These are phyloP conservation scores for Pholis gunnellus DNA, from an alignment of 2,113 vertebrate species.

Conservation along the genomic window DNA sequence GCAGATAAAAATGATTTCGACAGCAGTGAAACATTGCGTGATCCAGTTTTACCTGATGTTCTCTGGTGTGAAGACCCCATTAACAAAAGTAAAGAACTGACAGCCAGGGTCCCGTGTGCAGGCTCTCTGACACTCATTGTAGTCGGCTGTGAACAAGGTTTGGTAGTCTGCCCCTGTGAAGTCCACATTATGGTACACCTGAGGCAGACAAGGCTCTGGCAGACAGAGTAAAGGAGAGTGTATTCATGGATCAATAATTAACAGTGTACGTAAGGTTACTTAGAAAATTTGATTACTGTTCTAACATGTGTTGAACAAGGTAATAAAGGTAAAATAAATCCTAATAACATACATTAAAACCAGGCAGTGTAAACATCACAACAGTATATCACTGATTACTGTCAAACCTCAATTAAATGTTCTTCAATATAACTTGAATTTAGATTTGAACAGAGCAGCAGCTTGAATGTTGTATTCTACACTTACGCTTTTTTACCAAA, in stretches of 20 bases:
- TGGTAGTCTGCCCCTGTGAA: slow-evolving; percentile 69
- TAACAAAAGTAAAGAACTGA: slow-evolving; percentile 71
- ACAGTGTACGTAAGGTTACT: not conserved
- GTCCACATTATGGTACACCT: slow-evolving; percentile 64
- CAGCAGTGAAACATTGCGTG: not conserved
- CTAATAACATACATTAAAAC: not conserved
- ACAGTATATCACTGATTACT: not conserved
- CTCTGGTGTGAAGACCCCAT: accelerated
- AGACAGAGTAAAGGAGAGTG: not conserved
- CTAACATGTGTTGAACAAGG: not conserved
- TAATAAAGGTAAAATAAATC: too few species aligned
- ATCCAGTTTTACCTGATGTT: slow-evolving; percentile 18
- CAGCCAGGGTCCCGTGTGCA: slow-evolving; percentile 75
- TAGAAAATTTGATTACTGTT: not conserved
- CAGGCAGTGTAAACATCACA: not conserved
- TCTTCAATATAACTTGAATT: not conserved
- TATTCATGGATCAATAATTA: not conserved
- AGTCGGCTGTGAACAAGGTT: slow-evolving; percentile 48
- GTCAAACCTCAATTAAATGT: not conserved
- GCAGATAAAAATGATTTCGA: not conserved
- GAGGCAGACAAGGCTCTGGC: slow-evolving; percentile 50
- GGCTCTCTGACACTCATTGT: slow-evolving; percentile 69
- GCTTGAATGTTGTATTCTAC: not conserved
- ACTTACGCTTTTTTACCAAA: not conserved
- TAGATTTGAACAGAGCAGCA: not conserved